These are phyloP conservation scores for Thamnophis sirtalis DNA, from an alignment of 2,113 vertebrate genomes.

Conservation along the genomic window DNA sequence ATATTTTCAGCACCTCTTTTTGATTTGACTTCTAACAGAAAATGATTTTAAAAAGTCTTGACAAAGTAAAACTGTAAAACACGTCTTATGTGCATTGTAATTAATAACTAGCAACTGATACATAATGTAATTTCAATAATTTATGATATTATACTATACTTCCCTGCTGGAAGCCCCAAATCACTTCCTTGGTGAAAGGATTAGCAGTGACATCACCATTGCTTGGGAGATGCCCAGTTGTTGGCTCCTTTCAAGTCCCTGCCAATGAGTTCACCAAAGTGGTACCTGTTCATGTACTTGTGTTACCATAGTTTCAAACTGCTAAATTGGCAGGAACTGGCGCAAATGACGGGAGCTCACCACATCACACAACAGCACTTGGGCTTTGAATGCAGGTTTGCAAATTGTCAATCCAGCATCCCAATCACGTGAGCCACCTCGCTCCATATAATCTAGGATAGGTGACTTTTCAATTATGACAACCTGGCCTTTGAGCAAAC, in stretches of 20 bases:
- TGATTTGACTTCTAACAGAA: background rate
- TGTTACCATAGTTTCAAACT: too few species aligned
- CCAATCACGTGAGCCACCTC: background rate
- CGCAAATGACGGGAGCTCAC: too few species aligned
- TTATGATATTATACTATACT: too few species aligned
- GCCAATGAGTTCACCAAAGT: too few species aligned
- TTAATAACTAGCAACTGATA: background rate
- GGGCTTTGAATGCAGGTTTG: background rate
- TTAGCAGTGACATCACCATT: too few species aligned
- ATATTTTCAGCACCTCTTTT: background rate
- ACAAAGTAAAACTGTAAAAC: background rate
- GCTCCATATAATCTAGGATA: background rate
- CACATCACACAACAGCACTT: too few species aligned
- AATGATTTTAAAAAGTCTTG: background rate
- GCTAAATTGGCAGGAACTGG: too few species aligned
- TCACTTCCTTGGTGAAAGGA: too few species aligned
- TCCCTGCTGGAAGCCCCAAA: too few species aligned
- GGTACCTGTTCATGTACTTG: too few species aligned
- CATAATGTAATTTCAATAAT: background rate
- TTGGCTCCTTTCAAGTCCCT: too few species aligned
- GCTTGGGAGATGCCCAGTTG: too few species aligned
- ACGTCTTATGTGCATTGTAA: background rate
- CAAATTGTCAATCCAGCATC: background rate
- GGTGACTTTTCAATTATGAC: background rate
- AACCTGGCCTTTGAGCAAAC: background rate